A percentile compares a stretch with the other conserved stretches of the same genome.
Conservation (phyloP, 2,797 vertebrate genomes). For the Pangasius djambal region DNA sequence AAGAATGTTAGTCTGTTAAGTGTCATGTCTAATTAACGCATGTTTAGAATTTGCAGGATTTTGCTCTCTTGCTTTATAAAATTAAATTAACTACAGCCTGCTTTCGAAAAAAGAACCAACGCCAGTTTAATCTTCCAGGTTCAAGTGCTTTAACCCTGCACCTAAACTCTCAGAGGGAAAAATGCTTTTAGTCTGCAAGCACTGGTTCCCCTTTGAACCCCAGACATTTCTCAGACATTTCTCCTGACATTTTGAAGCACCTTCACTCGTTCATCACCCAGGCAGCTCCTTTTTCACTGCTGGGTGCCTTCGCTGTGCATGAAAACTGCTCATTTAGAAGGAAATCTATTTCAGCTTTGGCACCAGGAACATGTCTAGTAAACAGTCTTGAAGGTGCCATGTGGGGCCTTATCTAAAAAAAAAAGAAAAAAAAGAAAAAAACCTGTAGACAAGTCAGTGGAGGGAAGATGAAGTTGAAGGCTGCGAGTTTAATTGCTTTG, state of each 20-base stretch:
- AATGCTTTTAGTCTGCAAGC: slow-evolving; percentile 14
- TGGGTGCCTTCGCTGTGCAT: background rate
- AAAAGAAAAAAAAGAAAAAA: slow-evolving; percentile 8
- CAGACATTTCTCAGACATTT: slow-evolving; percentile 25
- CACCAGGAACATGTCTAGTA: slow-evolving; percentile 9
- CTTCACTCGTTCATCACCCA: slow-evolving; percentile 17
- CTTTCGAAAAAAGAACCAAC: background rate
- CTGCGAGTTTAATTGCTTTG: slow-evolving; percentile 51
- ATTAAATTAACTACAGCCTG: background rate
- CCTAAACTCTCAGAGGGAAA: background rate
- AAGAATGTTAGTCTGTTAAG: background rate
- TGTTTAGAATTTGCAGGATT: background rate
- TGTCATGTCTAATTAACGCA: slow-evolving; percentile 5
- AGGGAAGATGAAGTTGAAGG: slow-evolving; percentile 37
- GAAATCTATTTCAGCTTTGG: slow-evolving; percentile 23
- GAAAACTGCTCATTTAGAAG: slow-evolving; percentile 5
- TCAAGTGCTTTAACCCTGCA: background rate
- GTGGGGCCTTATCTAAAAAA: background rate
- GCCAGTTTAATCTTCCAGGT: slow-evolving; percentile 13
- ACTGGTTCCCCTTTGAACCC: slow-evolving; percentile 4
- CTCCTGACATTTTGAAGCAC: slow-evolving; percentile 14
- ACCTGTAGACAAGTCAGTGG: slow-evolving; percentile 32
- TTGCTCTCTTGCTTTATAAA: background rate
- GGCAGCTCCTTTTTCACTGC: background rate
- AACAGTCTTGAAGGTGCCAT: background rate